phyloP scores from a whole-genome alignment of 2,113 vertebrate species.

The Sturnira hondurensis region DNA sequence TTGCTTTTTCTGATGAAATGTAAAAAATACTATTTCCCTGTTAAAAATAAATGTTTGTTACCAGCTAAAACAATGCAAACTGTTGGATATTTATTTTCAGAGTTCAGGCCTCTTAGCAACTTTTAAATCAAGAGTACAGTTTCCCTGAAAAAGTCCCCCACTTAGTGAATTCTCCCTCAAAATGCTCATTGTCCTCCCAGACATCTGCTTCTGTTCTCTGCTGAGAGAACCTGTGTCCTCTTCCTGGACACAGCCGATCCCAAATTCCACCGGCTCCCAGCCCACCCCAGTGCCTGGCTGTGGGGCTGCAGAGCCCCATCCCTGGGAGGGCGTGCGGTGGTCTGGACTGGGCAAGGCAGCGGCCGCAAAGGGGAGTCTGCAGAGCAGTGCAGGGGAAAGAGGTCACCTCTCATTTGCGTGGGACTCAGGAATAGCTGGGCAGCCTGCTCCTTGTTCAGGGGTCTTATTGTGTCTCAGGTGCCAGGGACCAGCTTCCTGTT shows the following conservation, averaged over 20 bases:
- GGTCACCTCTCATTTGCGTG: background rate
- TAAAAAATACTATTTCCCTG: background rate
- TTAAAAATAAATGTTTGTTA: background rate
- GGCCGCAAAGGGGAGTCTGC: background rate
- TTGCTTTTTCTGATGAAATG: background rate
- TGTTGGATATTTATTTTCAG: background rate
- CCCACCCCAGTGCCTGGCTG: too few relatives aligned
- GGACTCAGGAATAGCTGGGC: background rate
- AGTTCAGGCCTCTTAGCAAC: background rate
- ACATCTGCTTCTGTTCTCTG: background rate
- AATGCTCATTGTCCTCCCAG: background rate
- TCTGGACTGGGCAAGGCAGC: background rate
- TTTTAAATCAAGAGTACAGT: background rate
- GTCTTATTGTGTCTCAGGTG: background rate
- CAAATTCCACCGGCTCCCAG: background rate
- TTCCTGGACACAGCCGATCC: background rate
- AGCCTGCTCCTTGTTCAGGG: background rate
- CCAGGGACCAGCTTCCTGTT: background rate
- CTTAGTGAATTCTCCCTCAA: background rate
- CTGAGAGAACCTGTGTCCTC: background rate
- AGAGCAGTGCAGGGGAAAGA: accelerated
- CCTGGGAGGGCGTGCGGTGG: background rate
- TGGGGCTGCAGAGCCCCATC: background rate
- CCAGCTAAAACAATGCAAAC: background rate
- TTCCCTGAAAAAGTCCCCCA: background rate